Evolutionary conservation across 2,888 invertebrate species (phyloP).

Genomic region (Hydrotaea cyrtoneurina): DNA sequence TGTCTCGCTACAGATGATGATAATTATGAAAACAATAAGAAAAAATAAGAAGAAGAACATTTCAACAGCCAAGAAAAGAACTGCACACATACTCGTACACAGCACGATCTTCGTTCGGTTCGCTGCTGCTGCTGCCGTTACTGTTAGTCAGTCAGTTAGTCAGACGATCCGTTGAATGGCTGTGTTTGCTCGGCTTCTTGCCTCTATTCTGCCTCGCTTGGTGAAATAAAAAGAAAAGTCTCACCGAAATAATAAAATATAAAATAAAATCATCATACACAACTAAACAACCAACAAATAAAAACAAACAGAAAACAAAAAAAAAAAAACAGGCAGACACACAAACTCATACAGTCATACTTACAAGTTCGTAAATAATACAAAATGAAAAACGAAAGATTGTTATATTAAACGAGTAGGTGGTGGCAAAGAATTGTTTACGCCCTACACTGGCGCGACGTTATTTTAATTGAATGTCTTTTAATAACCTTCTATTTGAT

Average conservation of each 20-base stretch:
- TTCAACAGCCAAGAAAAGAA: constrained; percentile 56
- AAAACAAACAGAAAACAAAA: constrained; percentile 47
- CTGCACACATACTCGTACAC: constrained; percentile 35
- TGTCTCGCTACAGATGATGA: constrained; percentile 55
- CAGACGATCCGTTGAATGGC: constrained; percentile 36
- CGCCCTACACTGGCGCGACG: no score
- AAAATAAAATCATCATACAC: constrained; percentile 64
- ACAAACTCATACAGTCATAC: constrained; percentile 16
- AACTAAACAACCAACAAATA: constrained; percentile 45
- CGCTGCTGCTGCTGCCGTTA: constrained; percentile 31
- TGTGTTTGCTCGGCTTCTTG: constrained; percentile 37
- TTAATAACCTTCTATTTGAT: no score
- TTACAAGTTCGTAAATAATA: constrained; percentile 30
- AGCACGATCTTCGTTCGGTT: constrained; percentile 37
- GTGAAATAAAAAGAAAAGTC: constrained; percentile 64
- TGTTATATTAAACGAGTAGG: no score
- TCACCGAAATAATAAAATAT: constrained; percentile 61
- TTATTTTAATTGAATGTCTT: no score
- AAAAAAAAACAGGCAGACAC: constrained; percentile 41
- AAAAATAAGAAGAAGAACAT: constrained; percentile 57
- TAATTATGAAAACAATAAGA: constrained; percentile 44
- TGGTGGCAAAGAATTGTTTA: not conserved
- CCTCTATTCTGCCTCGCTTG: constrained; percentile 36
- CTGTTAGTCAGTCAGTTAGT: constrained; percentile 32
- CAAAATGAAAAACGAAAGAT: not conserved